Conservation (phyloP, 2,797 vertebrate genomes). For the Podarcis lilfordi region DNA sequence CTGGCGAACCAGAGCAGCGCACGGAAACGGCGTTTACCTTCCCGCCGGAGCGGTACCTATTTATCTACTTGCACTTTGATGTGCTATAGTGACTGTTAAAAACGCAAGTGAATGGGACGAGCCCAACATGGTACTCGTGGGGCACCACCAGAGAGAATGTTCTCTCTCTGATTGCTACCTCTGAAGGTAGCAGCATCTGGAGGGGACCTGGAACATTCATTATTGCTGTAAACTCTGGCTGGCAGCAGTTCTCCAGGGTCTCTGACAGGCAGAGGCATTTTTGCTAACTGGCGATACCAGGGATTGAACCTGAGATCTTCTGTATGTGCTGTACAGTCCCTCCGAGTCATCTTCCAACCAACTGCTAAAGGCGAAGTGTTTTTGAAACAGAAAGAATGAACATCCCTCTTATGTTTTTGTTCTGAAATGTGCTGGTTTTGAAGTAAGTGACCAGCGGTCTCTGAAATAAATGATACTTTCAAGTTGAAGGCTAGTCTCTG, state of each 20-base stretch:
- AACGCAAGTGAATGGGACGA: not conserved
- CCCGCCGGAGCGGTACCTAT: too few species aligned
- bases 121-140: not conserved
- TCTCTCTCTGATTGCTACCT: not conserved
- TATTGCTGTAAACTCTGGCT: not conserved
- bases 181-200: not conserved
- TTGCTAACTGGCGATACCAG: not conserved
- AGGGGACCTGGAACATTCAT: not conserved
- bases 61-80: too few species aligned
- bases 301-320: not conserved
- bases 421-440: not conserved
- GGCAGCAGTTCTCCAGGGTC: not conserved
- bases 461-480: not conserved
- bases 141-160: not conserved
- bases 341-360: not conserved
- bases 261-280: not conserved
- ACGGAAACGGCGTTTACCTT: too few species aligned
- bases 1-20: too few species aligned
- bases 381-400: not conserved
- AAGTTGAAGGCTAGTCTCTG: not conserved
- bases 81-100: not conserved
- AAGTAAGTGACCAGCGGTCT: not conserved
- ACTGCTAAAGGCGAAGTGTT: not conserved
- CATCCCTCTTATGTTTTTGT: not conserved
- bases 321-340: not conserved